Percentiles rank a stretch among this genome's conserved stretches.
These are phyloP conservation scores for Cranoglanis bouderius DNA, from an alignment of 2,113 vertebrate genomes.

Conservation along the genomic window DNA sequence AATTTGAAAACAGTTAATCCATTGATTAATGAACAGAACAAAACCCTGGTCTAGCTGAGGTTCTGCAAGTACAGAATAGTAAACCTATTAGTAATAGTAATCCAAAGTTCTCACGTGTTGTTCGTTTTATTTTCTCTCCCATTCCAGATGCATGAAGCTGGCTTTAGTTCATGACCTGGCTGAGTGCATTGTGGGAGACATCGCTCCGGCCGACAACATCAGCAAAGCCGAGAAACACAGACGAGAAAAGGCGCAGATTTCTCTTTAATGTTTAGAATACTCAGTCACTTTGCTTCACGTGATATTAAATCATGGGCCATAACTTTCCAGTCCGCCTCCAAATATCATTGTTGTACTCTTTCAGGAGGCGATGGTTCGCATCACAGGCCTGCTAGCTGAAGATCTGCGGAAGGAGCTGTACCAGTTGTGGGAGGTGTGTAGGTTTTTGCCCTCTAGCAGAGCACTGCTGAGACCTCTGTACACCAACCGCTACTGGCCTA, in stretches of 20 bases:
- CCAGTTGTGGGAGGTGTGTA: conserved; percentile 87
- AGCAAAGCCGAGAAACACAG: conserved; percentile 93
- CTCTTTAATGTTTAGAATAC: neutral
- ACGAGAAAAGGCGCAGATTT: conserved; percentile 80
- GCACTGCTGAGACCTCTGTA: neutral
- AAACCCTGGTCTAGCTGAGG: neutral
- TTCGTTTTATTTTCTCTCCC: neutral
- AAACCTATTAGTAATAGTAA: neutral
- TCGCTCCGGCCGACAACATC: conserved; percentile 93
- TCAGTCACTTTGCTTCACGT: neutral
- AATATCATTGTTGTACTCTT: conserved; percentile 25
- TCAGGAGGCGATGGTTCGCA: conserved; percentile 87
- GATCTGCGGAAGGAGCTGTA: conserved; percentile 84
- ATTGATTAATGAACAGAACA: neutral
- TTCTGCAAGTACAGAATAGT: neutral
- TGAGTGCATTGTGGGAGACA: conserved; percentile 97
- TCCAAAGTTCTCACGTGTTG: neutral
- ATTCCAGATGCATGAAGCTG: conserved; percentile 86
- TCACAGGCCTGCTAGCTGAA: conserved; percentile 82
- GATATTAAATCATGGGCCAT: neutral
- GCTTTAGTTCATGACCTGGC: conserved; percentile 97
- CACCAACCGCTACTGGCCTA: neutral
- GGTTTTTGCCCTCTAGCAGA: conserved; percentile 41
- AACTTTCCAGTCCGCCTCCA: neutral
- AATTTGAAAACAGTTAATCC: neutral